Evolutionary conservation across 2,888 invertebrate species (phyloP), one percentile per base, ranked within the genome.

Genomic region (Hermodice carunculata): DNA sequence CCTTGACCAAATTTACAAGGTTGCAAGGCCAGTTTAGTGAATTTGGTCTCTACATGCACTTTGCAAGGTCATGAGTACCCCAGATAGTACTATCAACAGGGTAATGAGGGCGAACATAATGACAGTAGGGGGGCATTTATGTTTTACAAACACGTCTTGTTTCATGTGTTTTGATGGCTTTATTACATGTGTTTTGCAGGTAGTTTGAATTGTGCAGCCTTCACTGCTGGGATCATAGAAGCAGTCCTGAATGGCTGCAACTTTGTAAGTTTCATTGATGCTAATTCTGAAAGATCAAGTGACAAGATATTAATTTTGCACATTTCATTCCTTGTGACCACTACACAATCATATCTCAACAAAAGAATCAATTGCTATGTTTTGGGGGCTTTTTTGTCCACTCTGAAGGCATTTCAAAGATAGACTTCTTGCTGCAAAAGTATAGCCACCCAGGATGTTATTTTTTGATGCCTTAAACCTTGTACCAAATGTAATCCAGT

Each of bases 181-280:
- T n/a, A n/a, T n/a, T n/a, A n/a, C 40, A 37, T 14, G 14, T 66
- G 65, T 64, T 56, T 75, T 75, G 29, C 76, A 87, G 87, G 96
- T 0, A 96, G 94, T 64, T 88, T 99, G 4, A 99, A 99, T 86
- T 99, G 98, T 88, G 98, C 98, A 19, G 94, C 96, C n/a, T 99
- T 98, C 83, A 93, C 94, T 66, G 98, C 98, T 71, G 99, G 99
- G 24, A 98, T 99, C 71, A 92, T 99, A 49, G 98, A 99, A 87
- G 95, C 97, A 57, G 94, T 99, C 24, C 88, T 99, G 4, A 93
- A 93, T 63, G 94, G 94, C 76, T 93, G 94, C 82, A 97, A 97
- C 82, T 98, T 98, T 91, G 97, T 97, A 91, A 92, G 96, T 91
- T 40, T 31, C 52, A 24, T 29, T 61, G 11, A 37, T n/a, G n/a